These are phyloP conservation scores for Leucopsar rothschildi DNA, from an alignment of 2,113 vertebrate species.

Conservation along the genomic window DNA sequence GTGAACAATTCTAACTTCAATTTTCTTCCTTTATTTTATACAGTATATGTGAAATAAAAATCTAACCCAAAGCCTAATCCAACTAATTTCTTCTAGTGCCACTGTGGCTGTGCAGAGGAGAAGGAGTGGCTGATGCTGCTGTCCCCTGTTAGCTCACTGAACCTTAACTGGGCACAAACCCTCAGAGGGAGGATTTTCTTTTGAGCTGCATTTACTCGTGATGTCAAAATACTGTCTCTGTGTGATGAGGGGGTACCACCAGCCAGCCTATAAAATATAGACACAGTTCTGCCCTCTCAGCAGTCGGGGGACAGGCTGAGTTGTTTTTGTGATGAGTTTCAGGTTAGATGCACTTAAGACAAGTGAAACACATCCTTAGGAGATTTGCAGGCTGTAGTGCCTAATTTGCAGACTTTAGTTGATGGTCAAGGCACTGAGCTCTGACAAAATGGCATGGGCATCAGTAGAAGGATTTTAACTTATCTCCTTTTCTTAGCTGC, in stretches of 20 bases:
- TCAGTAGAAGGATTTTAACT: neutral
- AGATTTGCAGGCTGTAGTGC: neutral
- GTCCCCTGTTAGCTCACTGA: rapidly evolving
- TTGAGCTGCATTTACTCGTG: neutral
- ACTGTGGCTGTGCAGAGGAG: neutral
- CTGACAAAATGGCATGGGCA: neutral
- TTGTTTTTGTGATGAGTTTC: neutral
- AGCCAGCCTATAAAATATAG: rapidly evolving
- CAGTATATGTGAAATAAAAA: neutral
- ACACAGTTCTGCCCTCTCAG: neutral
- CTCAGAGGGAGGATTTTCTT: neutral
- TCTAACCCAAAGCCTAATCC: neutral
- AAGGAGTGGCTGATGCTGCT: neutral
- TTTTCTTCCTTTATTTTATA: neutral
- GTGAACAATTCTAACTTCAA: neutral
- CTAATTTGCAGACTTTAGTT: neutral
- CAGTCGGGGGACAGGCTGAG: neutral
- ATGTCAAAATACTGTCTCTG: neutral
- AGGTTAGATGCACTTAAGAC: neutral
- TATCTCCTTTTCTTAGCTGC: neutral
- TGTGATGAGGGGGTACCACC: neutral
- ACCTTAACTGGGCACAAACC: neutral
- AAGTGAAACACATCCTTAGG: neutral
- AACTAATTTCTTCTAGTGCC: neutral
- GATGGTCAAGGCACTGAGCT: neutral